phyloP scores from a whole-genome alignment of 2,888 invertebrate genomes.

The Drosophila melanosoma region DNA sequence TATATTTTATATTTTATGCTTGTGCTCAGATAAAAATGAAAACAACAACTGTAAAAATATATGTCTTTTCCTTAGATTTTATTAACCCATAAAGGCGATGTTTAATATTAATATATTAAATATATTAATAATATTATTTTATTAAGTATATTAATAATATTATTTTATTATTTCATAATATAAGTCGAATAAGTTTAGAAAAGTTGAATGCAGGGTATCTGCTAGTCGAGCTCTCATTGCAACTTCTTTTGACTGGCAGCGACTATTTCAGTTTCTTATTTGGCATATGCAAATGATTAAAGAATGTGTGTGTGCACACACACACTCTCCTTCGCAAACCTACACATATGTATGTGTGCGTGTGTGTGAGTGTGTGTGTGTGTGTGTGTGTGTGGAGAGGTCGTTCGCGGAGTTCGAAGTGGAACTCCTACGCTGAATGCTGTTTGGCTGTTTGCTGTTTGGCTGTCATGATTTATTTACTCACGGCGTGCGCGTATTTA shows the following conservation, averaged over 20 bases:
- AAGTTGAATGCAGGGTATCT: background rate
- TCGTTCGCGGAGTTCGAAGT: background rate
- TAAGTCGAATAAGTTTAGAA: background rate
- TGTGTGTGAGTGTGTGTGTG: background rate
- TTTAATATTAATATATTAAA: no score
- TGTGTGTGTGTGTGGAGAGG: background rate
- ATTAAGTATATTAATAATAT: no score
- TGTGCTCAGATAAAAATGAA: no score
- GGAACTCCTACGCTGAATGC: slow-evolving; percentile 26
- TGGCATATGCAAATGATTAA: slow-evolving; percentile 65
- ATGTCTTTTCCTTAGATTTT: no score
- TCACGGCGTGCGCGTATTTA: slow-evolving; percentile 85
- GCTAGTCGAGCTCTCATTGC: background rate
- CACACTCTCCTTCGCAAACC: slow-evolving; percentile 7
- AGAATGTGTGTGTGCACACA: slow-evolving; percentile 8
- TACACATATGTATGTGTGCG: background rate
- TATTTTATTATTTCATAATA: no score
- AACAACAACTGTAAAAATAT: no score
- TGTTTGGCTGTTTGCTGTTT: slow-evolving; percentile 22
- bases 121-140: no score
- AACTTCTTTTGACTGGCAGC: slow-evolving; percentile 1
- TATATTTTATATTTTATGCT: no score
- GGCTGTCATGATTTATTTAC: slow-evolving; percentile 84
- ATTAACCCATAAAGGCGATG: no score
- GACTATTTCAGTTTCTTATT: slow-evolving; percentile 8